These are phyloP conservation scores for Kryptopterus vitreolus DNA, from an alignment of 2,797 vertebrate genomes.

Conservation along the genomic window DNA sequence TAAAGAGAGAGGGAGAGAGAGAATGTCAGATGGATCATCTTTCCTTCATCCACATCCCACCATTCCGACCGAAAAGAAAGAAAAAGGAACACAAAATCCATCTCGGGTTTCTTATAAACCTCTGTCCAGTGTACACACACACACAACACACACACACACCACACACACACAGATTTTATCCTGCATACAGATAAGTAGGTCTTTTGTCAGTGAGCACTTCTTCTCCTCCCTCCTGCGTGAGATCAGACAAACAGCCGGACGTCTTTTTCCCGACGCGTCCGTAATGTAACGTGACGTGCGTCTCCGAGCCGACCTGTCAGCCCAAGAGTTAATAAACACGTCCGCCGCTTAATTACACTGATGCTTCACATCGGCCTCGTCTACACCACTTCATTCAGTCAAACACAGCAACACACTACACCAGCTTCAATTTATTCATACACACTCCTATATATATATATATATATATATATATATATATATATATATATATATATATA, in stretches of 20 bases:
- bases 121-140: neutral
- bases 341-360: conserved; percentile 69
- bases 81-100: neutral
- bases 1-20: neutral
- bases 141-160: neutral
- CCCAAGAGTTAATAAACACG: conserved; percentile 73
- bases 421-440: no score
- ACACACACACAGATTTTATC: neutral
- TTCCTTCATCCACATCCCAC: conserved; percentile 5
- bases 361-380: no score
- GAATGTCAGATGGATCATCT: conserved; percentile 33
- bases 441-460: no score
- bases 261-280: neutral
- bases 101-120: neutral
- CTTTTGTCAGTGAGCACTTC: conserved; percentile 3
- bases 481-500: no score
- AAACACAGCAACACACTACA: no score
- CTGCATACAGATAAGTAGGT: neutral
- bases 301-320: conserved; percentile 62
- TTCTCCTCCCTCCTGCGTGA: neutral
- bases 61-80: no score
- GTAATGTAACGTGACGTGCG: neutral
- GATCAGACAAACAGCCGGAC: neutral
- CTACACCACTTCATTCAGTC: no score
- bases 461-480: no score